Percentiles rank a stretch among this genome's conserved stretches.
These are phyloP conservation scores for Nematopogon swammerdamellus DNA, from an alignment of 2,888 invertebrate genomes.

Conservation along the genomic window DNA sequence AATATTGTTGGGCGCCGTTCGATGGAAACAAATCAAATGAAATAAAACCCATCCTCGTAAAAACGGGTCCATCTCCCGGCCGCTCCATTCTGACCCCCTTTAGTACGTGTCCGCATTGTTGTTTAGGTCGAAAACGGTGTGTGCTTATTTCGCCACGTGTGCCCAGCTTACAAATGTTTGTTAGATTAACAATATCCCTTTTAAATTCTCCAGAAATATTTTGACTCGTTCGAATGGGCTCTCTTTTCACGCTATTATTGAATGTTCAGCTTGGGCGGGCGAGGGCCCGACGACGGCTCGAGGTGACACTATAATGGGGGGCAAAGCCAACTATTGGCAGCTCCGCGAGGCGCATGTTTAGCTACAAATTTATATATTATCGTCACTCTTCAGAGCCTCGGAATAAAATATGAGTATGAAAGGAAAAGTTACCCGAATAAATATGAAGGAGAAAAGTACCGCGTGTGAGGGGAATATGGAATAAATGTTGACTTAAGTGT, in stretches of 20 bases:
- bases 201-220: background rate
- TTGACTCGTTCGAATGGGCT: background rate
- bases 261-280: background rate
- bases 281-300: background rate
- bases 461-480: background rate
- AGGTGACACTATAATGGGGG: background rate
- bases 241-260: background rate
- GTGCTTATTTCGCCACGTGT: background rate
- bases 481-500: background rate
- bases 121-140: background rate
- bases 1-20: background rate
- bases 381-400: background rate
- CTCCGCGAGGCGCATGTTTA: background rate
- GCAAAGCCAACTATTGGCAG: background rate
- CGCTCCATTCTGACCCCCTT: background rate
- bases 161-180: background rate
- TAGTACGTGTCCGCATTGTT: background rate
- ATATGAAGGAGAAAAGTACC: background rate
- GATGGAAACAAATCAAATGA: background rate
- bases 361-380: background rate
- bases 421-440: background rate
- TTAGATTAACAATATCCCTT: background rate
- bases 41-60: background rate
- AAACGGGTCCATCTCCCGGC: background rate
- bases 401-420: background rate